Conservation (phyloP, 2,113 vertebrate species). For the Sarotherodon lohbergeri region DNA sequence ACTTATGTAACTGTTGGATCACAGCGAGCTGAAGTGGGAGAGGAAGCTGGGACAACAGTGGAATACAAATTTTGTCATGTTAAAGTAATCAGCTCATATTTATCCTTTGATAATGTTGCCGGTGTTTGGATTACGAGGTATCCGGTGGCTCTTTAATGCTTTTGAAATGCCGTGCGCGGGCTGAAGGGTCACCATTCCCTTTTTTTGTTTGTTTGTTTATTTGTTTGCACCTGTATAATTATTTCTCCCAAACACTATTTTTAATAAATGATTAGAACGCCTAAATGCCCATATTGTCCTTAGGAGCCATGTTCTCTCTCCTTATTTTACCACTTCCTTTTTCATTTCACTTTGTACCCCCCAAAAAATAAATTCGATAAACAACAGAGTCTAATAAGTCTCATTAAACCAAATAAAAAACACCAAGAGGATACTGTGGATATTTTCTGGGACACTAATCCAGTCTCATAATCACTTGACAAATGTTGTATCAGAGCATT, state of each 20-base stretch:
- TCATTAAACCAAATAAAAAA: neutral
- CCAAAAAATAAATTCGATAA: neutral
- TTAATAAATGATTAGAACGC: neutral
- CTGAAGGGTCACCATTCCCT: neutral
- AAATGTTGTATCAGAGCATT: neutral
- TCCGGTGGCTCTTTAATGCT: neutral
- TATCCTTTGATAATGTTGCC: neutral
- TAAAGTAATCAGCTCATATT: neutral
- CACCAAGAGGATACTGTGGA: neutral
- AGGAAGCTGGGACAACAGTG: slow-evolving; percentile 27
- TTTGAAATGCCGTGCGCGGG: neutral
- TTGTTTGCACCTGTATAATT: neutral
- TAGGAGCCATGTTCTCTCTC: neutral
- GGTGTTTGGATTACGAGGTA: neutral
- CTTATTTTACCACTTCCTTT: neutral
- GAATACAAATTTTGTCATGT: slow-evolving; percentile 31
- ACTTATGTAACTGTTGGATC: slow-evolving; percentile 64
- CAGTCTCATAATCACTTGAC: neutral
- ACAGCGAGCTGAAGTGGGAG: slow-evolving; percentile 29
- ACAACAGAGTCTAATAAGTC: neutral
- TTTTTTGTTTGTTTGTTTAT: neutral
- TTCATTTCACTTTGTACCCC: neutral
- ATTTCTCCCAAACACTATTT: neutral
- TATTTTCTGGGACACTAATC: neutral
- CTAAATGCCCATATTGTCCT: neutral